Percentiles rank a stretch among this genome's conserved stretches.
phyloP scores from a whole-genome alignment of 2,113 vertebrate genomes.

The Sturnira hondurensis region DNA sequence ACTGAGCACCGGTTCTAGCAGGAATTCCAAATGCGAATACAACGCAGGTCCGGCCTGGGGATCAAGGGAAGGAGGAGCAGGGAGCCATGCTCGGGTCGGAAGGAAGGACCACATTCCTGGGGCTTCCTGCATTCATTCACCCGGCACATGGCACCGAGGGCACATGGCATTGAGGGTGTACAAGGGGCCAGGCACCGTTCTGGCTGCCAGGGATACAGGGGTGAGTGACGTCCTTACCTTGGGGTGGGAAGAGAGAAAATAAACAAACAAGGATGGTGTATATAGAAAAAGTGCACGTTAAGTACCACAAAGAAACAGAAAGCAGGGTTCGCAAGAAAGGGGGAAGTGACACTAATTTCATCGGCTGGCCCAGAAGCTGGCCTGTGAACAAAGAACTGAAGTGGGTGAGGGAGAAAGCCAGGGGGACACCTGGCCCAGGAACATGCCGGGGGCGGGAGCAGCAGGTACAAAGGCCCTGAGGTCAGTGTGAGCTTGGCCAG shows the following conservation, averaged over 20 bases:
- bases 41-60: neutral
- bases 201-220: neutral
- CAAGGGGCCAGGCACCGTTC: neutral
- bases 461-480: neutral
- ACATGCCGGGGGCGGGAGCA: accelerated
- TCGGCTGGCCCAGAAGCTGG: neutral
- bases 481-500: neutral
- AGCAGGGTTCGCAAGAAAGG: neutral
- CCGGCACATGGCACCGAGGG: neutral
- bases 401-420: neutral
- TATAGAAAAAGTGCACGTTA: neutral
- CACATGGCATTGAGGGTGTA: neutral
- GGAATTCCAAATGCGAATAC: neutral
- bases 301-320: neutral
- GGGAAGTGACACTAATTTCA: neutral
- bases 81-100: neutral
- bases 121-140: neutral
- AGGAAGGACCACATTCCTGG: neutral
- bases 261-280: neutral
- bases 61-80: neutral
- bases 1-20: neutral
- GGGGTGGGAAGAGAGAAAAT: neutral
- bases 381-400: neutral
- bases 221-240: neutral
- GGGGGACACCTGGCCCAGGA: neutral